Conservation (phyloP, 2,888 invertebrate genomes). For the Limnephilus lunatus region DNA sequence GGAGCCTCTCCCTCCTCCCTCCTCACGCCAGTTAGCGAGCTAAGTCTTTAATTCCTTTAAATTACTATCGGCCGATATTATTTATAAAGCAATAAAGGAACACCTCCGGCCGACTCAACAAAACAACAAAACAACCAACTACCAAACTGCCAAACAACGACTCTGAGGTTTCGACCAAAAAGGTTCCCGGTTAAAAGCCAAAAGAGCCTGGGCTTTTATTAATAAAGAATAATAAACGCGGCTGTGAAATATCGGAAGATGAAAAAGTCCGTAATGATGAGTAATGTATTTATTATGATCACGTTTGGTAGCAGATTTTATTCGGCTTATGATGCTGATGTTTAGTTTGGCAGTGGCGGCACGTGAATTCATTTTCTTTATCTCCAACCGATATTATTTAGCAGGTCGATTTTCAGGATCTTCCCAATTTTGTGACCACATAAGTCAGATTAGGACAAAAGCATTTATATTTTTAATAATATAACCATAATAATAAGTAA, state of each 20-base stretch:
- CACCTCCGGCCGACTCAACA: slow-evolving; percentile 49
- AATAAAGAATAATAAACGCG: slow-evolving; percentile 65
- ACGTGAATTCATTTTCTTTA: neutral
- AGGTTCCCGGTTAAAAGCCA: slow-evolving; percentile 48
- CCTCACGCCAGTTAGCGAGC: slow-evolving; percentile 54
- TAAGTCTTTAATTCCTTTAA: slow-evolving; percentile 57
- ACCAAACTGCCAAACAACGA: slow-evolving; percentile 53
- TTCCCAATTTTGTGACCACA: too few relatives aligned
- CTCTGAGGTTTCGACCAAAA: slow-evolving; percentile 54
- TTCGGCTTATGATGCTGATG: slow-evolving; percentile 64
- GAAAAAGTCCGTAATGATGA: slow-evolving; percentile 66
- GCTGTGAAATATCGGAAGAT: slow-evolving; percentile 66
- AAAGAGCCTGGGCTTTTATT: slow-evolving; percentile 62
- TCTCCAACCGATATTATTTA: too few relatives aligned
- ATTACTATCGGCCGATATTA: slow-evolving; percentile 60
- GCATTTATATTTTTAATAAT: too few relatives aligned
- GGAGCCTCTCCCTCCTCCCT: slow-evolving; percentile 41
- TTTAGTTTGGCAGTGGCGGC: slow-evolving; percentile 52
- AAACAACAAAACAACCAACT: neutral
- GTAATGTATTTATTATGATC: slow-evolving; percentile 66
- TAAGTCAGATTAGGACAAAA: too few relatives aligned
- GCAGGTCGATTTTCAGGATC: too few relatives aligned
- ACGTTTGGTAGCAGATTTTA: slow-evolving; percentile 64
- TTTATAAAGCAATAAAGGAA: slow-evolving; percentile 63
- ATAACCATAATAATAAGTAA: too few relatives aligned